Percentiles rank a stretch among this genome's conserved stretches.
Evolutionary conservation across 2,797 vertebrate species (phyloP).

Genomic region (Knipowitschia caucasica): DNA sequence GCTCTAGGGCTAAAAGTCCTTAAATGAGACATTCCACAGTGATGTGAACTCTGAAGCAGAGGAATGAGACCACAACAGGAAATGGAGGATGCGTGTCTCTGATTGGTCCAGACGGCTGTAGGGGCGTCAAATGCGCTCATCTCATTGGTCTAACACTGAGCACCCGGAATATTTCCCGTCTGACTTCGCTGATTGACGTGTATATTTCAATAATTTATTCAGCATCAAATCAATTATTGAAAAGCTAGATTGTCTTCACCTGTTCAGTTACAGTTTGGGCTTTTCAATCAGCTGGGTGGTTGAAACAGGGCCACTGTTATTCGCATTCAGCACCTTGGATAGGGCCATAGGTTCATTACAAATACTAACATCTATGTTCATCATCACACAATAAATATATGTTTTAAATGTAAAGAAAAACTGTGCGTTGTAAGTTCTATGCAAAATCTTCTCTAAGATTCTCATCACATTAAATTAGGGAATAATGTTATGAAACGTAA

Average conservation of each 20-base stretch:
- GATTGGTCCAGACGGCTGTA: conserved; percentile 57
- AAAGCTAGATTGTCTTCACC: conserved; percentile 32
- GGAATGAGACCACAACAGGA: conserved; percentile 67
- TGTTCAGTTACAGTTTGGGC: conserved; percentile 34
- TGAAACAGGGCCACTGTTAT: background rate
- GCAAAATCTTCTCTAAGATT: too few relatives aligned
- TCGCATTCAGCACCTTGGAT: conserved; percentile 13
- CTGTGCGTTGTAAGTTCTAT: too few relatives aligned
- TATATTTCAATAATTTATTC: conserved; percentile 72
- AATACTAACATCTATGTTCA: too few relatives aligned
- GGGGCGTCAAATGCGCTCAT: conserved; percentile 11
- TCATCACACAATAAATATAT: background rate
- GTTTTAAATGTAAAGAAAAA: too few relatives aligned
- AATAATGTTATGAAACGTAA: too few relatives aligned
- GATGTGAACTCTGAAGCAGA: conserved; percentile 35
- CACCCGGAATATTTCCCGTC: conserved; percentile 24
- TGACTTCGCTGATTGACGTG: conserved; percentile 41
- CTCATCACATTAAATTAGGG: too few relatives aligned
- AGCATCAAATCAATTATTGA: conserved; percentile 71
- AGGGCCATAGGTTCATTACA: conserved; percentile 4
- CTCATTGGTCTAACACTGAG: conserved; percentile 61
- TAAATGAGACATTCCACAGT: conserved; percentile 21
- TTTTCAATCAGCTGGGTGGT: background rate
- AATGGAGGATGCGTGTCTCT: conserved; percentile 52
- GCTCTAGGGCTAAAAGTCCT: background rate